Percentiles rank a stretch among this genome's conserved stretches.
Conservation (phyloP, 1,140 invertebrate genomes). For the Zaprionus lachaisei region DNA sequence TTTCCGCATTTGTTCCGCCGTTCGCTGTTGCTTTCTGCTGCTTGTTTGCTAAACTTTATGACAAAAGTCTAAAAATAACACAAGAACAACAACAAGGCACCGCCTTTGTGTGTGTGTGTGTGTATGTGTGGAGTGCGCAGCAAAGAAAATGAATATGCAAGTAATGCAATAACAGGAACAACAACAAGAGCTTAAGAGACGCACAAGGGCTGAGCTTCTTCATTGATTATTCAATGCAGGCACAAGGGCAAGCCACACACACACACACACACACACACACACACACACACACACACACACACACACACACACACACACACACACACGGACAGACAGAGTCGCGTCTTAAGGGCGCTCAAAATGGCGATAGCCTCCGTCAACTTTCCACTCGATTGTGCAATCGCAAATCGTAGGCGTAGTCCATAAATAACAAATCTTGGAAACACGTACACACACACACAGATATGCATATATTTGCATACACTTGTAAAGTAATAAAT, state of each 20-base stretch:
- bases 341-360: slow-evolving; percentile 53
- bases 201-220: slow-evolving; percentile 49
- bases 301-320: slow-evolving; percentile 13
- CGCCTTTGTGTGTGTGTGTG: slow-evolving; percentile 33
- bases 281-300: slow-evolving; percentile 11
- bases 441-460: slow-evolving; percentile 15
- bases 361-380: slow-evolving; percentile 56
- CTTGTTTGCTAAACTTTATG: slow-evolving; percentile 81
- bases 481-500: slow-evolving; percentile 50
- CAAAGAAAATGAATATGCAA: slow-evolving; percentile 55
- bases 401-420: slow-evolving; percentile 73
- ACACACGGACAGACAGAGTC: neutral
- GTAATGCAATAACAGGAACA: slow-evolving; percentile 35
- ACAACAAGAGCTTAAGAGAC: slow-evolving; percentile 12
- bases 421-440: slow-evolving; percentile 59
- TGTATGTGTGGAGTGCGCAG: slow-evolving; percentile 33
- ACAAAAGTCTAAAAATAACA: slow-evolving; percentile 77
- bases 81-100: slow-evolving; percentile 32
- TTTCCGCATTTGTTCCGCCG: slow-evolving; percentile 55
- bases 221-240: slow-evolving; percentile 70
- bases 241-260: slow-evolving; percentile 48
- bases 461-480: slow-evolving; percentile 5
- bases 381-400: slow-evolving; percentile 70
- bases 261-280: slow-evolving; percentile 15
- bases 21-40: slow-evolving; percentile 19